Base-by-base conservation (phyloP, 1,140 invertebrate genomes). In the Elymnias hypermnestra region DNA sequence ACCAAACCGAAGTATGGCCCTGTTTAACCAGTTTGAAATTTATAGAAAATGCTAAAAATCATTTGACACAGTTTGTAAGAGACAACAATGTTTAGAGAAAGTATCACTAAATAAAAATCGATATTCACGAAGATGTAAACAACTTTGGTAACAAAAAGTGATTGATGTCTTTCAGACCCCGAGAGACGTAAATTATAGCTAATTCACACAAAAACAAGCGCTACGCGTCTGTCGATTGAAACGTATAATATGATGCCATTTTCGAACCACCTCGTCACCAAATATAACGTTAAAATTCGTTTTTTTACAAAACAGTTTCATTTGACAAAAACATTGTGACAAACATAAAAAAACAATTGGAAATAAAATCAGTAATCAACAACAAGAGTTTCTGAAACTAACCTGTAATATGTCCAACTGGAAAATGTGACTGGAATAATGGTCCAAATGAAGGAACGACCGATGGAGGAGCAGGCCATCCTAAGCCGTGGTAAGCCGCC, bases 381-480 rank as follows among this genome's bases (percentile, higher is more conserved):
- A n/a, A n/a, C n/a, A n/a, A n/a, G n/a, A n/a, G n/a, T n/a, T n/a
- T n/a, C n/a, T n/a, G 6, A 39, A 9, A 48, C 49, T 38, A 42
- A 87, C 90, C 87, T 87, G 90, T 83, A 53, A 91, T 83, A 64
- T 88, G 89, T 38, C 89, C 88, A 5, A 91, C 87, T n/a, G 89
- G 88, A 41, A 90, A 91, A 45, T 88, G 86, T 47, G 87, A 86
- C 62, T 88, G 89, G 70, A 90, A 90, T 38, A 89, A 81, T 1
- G 84, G 69, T 36, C 82, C 82, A 36, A 84, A 87, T 8, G 84
- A 76, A 5, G 79, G 82, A 26, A 87, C 75, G 1, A 83, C 79
- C 0, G 78, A 63, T 1, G 81, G 62, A 50, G 84, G 56, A 2
- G 83, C 86, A 0, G 86, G 83, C 76, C 87, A 88, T 38, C 89